These are phyloP conservation scores for Dissostichus mawsoni DNA, from an alignment of 2,113 vertebrate species.

Conservation along the genomic window DNA sequence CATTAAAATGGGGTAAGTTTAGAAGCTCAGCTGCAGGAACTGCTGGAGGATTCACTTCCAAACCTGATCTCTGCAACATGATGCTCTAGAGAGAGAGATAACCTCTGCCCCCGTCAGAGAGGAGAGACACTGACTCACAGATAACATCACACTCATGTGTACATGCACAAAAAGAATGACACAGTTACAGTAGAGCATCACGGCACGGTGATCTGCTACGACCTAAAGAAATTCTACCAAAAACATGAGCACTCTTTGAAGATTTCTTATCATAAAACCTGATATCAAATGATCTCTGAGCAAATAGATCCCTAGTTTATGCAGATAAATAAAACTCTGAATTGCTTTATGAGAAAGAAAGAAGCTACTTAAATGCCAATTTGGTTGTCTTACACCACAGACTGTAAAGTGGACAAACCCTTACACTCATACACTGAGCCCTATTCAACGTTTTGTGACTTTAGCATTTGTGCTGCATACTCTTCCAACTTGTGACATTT, in stretches of 20 bases:
- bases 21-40: constrained; percentile 54
- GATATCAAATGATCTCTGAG: too few relatives aligned
- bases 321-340: neutral
- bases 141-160: neutral
- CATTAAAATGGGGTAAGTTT: constrained; percentile 84
- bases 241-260: too few relatives aligned
- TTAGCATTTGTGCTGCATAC: too few relatives aligned
- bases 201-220: neutral
- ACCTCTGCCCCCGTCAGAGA: constrained; percentile 33
- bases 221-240: too few relatives aligned
- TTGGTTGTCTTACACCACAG: too few relatives aligned
- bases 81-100: constrained; percentile 38
- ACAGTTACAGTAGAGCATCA: neutral
- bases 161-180: neutral
- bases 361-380: too few relatives aligned
- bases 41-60: constrained; percentile 40
- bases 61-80: constrained; percentile 54
- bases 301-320: neutral
- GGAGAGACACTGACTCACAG: constrained; percentile 24
- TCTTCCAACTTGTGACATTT: too few relatives aligned
- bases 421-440: too few relatives aligned
- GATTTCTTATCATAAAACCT: neutral
- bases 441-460: too few relatives aligned
- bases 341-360: neutral
- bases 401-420: too few relatives aligned